These are phyloP conservation scores for Scatophagus argus DNA, from an alignment of 2,113 vertebrate species.

Conservation along the genomic window DNA sequence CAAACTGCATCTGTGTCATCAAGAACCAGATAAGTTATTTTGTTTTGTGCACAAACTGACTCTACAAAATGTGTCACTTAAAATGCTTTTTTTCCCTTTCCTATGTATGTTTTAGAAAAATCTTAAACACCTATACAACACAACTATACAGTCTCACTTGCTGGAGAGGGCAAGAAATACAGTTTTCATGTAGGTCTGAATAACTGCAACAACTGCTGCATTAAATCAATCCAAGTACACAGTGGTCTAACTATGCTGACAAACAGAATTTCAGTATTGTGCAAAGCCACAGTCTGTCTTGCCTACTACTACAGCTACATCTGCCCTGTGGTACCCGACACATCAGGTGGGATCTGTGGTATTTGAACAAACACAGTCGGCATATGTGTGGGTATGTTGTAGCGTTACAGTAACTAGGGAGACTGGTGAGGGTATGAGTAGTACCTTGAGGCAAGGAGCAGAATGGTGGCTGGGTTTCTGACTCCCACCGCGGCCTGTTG, in stretches of 20 bases:
- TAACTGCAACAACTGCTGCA: slow-evolving; percentile 39
- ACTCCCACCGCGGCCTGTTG: slow-evolving; percentile 62
- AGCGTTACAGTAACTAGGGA: slow-evolving; percentile 51
- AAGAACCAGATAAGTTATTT: background rate
- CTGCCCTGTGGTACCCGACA: slow-evolving; percentile 61
- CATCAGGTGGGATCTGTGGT: slow-evolving; percentile 67
- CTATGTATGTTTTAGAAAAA: background rate
- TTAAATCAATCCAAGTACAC: slow-evolving; percentile 40
- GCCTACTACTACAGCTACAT: slow-evolving; percentile 62
- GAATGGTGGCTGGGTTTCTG: slow-evolving; percentile 59
- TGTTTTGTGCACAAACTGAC: background rate
- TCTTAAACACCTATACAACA: background rate
- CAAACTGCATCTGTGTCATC: background rate
- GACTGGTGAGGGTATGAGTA: slow-evolving; percentile 57
- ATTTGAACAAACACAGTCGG: slow-evolving; percentile 62
- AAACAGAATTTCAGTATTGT: slow-evolving; percentile 56
- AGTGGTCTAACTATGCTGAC: slow-evolving; percentile 13
- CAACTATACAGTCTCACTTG: background rate
- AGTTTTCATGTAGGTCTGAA: slow-evolving; percentile 16
- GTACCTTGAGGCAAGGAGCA: slow-evolving; percentile 64
- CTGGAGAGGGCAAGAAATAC: background rate
- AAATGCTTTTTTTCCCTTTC: background rate
- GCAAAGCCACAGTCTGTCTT: slow-evolving; percentile 32
- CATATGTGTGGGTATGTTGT: slow-evolving; percentile 55
- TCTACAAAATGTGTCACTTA: background rate